These are phyloP conservation scores for Poecilia wingei DNA, from an alignment of 2,797 vertebrate species.

Conservation along the genomic window DNA sequence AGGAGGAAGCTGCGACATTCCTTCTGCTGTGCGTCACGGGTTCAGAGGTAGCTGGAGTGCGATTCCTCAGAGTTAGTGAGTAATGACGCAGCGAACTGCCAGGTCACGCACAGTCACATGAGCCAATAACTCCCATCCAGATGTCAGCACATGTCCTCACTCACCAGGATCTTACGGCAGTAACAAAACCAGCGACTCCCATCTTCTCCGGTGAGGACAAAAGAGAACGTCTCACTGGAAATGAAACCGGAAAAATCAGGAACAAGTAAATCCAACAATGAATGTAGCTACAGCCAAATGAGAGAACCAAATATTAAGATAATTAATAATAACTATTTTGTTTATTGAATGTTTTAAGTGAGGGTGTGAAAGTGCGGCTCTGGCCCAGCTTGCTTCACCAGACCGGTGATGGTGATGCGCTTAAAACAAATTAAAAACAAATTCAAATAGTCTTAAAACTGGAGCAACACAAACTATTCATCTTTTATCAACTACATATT, in stretches of 20 bases:
- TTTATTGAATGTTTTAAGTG: constrained; percentile 9
- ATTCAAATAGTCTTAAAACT: no score
- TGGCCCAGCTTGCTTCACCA: no score
- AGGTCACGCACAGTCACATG: constrained; percentile 41
- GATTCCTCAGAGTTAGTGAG: constrained; percentile 60
- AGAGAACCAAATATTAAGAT: not conserved
- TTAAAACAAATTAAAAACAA: no score
- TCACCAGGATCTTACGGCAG: constrained; percentile 97
- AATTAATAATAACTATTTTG: not conserved
- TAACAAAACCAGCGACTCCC: constrained; percentile 98
- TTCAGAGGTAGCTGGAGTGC: constrained; percentile 56
- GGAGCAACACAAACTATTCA: no score
- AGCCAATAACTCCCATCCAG: constrained; percentile 47
- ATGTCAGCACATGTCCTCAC: constrained; percentile 51
- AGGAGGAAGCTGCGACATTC: constrained; percentile 49
- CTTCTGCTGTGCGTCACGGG: constrained; percentile 56
- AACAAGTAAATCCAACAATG: not conserved
- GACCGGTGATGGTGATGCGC: no score
- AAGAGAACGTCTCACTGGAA: constrained; percentile 96
- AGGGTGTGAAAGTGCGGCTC: no score
- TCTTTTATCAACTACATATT: no score
- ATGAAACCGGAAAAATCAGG: not conserved
- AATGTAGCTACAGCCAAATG: not conserved
- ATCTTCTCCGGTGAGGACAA: constrained; percentile 96
- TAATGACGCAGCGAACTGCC: constrained; percentile 56